Conservation (phyloP, 1,140 invertebrate species). For the Papilio machaon region DNA sequence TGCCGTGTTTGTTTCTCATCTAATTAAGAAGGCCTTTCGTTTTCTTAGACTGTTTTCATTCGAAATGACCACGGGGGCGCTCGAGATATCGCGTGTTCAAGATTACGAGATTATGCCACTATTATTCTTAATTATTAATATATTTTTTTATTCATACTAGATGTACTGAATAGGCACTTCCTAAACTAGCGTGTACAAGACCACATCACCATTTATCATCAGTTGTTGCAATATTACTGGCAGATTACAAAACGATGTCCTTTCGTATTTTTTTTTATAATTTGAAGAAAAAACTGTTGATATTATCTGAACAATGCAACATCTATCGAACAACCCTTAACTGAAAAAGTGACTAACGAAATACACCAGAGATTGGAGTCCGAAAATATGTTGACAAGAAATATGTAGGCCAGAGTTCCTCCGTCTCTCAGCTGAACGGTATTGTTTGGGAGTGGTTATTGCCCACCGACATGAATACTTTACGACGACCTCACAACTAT, state of each 20-base stretch:
- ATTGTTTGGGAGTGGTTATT: constrained; percentile 56
- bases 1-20: constrained; percentile 59
- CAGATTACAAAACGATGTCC: too few relatives aligned
- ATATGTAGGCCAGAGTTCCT: constrained; percentile 11
- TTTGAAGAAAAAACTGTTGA: background rate
- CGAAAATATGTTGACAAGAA: constrained; percentile 35
- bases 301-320: background rate
- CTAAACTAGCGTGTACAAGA: background rate
- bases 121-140: background rate
- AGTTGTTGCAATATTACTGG: too few relatives aligned
- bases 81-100: constrained; percentile 5
- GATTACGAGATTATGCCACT: constrained; percentile 5
- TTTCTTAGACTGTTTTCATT: constrained; percentile 58
- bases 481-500: constrained; percentile 46
- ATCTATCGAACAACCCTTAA: background rate
- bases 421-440: constrained; percentile 34
- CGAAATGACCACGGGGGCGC: constrained; percentile 21
- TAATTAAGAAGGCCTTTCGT: constrained; percentile 59
- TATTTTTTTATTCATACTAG: background rate
- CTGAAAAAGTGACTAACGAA: background rate
- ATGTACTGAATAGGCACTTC: background rate
- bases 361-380: constrained; percentile 19
- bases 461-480: constrained; percentile 56
- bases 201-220: too few relatives aligned
- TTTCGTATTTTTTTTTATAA: background rate